These are phyloP conservation scores for Platycnemis pennipes DNA, from an alignment of 2,888 invertebrate genomes.

Conservation along the genomic window DNA sequence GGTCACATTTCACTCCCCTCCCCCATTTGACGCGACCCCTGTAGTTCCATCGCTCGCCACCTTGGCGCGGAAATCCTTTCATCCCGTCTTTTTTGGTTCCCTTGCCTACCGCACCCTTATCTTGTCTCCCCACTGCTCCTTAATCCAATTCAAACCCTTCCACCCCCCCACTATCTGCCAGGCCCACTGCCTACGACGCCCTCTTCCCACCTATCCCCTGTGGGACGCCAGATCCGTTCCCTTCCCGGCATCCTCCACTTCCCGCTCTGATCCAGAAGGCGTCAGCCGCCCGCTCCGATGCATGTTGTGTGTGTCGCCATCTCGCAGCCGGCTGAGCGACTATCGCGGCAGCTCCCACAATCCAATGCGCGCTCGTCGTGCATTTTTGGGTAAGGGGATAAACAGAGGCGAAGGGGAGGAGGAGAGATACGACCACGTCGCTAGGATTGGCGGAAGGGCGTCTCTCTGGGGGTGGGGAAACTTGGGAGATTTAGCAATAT, in stretches of 20 bases:
- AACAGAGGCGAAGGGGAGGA: not conserved
- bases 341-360: conserved; percentile 35
- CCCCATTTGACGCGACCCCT: not conserved
- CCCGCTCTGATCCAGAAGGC: conserved; percentile 3
- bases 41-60: not conserved
- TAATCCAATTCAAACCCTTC: conserved; percentile 55
- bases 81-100: not conserved
- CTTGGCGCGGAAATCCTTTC: not conserved
- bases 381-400: not conserved
- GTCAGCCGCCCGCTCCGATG: conserved; percentile 11
- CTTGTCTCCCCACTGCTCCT: conserved; percentile 53
- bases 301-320: conserved; percentile 62
- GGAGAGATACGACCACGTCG: too few relatives aligned
- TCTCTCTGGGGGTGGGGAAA: not conserved
- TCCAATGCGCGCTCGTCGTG: conserved; percentile 9
- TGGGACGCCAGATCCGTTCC: not conserved
- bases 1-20: not conserved
- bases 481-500: conserved; percentile 28
- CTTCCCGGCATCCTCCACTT: not conserved
- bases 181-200: not conserved
- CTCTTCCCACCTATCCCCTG: not conserved
- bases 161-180: not conserved
- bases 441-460: not conserved
- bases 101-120: not conserved
- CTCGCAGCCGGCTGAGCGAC: conserved; percentile 45